phyloP scores from a whole-genome alignment of 1,140 invertebrate species.

The Oedothorax gibbosus region DNA sequence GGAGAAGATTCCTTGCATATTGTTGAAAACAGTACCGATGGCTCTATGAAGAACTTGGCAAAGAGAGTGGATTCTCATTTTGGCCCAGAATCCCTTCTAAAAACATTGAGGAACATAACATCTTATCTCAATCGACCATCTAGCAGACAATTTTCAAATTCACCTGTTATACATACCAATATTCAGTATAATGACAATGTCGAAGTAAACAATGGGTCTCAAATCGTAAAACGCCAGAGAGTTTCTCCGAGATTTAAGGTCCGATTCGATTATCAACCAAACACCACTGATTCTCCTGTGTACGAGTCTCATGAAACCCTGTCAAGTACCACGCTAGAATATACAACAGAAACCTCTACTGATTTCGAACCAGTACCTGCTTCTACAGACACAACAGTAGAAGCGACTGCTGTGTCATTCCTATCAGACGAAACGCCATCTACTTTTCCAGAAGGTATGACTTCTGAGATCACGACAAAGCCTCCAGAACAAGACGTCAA shows the following conservation, averaged over 20 bases:
- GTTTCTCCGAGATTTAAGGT: neutral
- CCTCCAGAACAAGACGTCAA: neutral
- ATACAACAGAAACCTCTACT: too few relatives aligned
- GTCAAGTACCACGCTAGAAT: too few relatives aligned
- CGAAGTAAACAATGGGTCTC: neutral
- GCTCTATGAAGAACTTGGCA: neutral
- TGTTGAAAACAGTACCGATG: too few relatives aligned
- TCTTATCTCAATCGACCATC: neutral
- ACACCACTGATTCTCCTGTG: neutral
- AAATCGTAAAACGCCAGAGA: neutral
- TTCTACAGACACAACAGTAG: too few relatives aligned
- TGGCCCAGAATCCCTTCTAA: neutral
- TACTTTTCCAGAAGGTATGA: too few relatives aligned
- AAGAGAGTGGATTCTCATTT: constrained; percentile 4
- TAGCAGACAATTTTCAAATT: neutral
- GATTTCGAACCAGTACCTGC: too few relatives aligned
- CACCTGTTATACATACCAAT: neutral
- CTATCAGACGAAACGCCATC: neutral
- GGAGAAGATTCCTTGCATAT: too few relatives aligned
- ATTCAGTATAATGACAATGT: neutral
- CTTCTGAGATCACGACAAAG: neutral
- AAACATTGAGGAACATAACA: neutral
- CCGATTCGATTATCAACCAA: neutral
- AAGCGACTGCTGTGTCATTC: neutral
- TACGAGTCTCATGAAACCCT: too few relatives aligned